A percentile compares a stretch with the other conserved stretches of the same genome.
phyloP scores from a whole-genome alignment of 2,888 invertebrate species.

The Ochropacha duplaris region DNA sequence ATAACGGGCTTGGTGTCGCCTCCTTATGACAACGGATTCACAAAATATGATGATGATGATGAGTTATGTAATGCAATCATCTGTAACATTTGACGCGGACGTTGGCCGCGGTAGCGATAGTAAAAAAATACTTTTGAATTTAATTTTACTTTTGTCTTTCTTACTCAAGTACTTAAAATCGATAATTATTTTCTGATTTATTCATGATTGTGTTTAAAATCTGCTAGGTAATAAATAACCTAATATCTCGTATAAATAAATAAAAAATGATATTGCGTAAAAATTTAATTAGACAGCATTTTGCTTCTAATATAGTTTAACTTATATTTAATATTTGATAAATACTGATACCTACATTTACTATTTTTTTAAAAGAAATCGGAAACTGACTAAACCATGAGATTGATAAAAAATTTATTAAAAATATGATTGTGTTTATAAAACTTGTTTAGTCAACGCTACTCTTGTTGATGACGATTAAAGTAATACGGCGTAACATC shows the following conservation, averaged over 20 bases:
- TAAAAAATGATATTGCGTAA: too few relatives aligned
- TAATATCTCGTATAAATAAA: too few relatives aligned
- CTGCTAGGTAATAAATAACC: too few relatives aligned
- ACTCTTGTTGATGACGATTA: constrained; percentile 66
- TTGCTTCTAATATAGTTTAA: too few relatives aligned
- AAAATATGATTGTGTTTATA: not conserved
- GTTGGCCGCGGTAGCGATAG: constrained; percentile 44
- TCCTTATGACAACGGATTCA: constrained; percentile 60
- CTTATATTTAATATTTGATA: too few relatives aligned
- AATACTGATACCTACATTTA: too few relatives aligned
- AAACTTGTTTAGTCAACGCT: constrained; percentile 36
- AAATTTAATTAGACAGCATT: too few relatives aligned
- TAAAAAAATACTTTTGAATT: constrained; percentile 21
- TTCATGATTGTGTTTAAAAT: too few relatives aligned
- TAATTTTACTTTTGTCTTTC: not conserved
- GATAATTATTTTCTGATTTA: too few relatives aligned
- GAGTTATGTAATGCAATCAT: constrained; percentile 78
- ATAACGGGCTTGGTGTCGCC: constrained; percentile 40
- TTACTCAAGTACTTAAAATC: too few relatives aligned
- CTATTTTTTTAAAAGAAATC: too few relatives aligned
- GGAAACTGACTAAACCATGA: not conserved
- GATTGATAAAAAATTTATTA: not conserved
- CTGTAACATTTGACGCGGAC: constrained; percentile 71
- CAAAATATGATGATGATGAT: constrained; percentile 72
- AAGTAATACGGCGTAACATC: constrained; percentile 70